Evolutionary conservation across 2,113 vertebrate genomes (phyloP).

Genomic region (Noctilio leporinus): DNA sequence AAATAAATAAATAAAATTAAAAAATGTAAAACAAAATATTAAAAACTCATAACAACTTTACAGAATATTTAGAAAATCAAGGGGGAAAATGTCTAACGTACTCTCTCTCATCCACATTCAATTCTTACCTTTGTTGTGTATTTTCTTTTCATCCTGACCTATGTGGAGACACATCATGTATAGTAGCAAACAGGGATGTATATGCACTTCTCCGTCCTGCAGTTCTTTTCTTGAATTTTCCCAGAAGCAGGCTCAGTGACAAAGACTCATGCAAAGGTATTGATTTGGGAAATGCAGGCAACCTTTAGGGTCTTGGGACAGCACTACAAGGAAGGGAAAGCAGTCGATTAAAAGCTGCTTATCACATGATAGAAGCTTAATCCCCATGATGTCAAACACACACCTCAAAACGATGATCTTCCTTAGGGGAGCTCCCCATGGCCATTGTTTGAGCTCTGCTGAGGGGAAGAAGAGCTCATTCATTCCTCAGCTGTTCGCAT

Average conservation of each 20-base stretch:
- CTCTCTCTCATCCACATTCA: background rate
- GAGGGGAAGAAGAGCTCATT: background rate
- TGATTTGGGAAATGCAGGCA: background rate
- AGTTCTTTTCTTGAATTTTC: background rate
- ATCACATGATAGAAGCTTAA: background rate
- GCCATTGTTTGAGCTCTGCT: background rate
- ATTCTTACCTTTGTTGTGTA: too few relatives aligned
- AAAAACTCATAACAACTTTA: background rate
- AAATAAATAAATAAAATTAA: too few relatives aligned
- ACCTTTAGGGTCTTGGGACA: background rate
- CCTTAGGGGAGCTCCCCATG: background rate
- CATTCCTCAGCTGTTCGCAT: background rate
- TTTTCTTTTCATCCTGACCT: background rate
- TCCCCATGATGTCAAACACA: background rate
- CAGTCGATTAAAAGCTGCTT: background rate
- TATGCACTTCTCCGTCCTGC: background rate
- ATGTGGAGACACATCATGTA: accelerated
- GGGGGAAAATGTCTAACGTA: too few relatives aligned
- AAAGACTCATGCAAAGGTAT: background rate
- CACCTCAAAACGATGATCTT: background rate
- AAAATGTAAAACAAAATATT: background rate
- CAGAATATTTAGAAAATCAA: background rate
- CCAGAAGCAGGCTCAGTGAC: background rate
- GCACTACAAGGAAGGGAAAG: background rate
- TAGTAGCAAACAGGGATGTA: background rate